phyloP scores from a whole-genome alignment of 1,140 invertebrate genomes.

The Elymnias hypermnestra region DNA sequence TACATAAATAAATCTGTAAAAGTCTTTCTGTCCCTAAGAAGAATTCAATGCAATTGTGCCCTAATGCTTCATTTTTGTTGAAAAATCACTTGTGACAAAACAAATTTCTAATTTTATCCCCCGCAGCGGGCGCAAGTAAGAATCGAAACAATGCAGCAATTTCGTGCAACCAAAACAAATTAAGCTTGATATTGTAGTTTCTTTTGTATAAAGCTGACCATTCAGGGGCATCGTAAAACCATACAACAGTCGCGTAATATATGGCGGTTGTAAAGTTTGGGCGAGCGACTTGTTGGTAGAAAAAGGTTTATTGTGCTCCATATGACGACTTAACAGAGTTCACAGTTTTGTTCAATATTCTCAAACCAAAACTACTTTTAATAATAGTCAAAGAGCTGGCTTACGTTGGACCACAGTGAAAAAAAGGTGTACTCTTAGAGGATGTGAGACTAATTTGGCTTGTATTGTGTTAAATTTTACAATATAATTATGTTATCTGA shows the following conservation, averaged over 20 bases:
- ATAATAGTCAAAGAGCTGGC: too few relatives aligned
- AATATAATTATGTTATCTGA: too few relatives aligned
- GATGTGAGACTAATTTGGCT: too few relatives aligned
- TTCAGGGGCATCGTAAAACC: slow-evolving; percentile 54
- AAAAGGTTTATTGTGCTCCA: slow-evolving; percentile 10
- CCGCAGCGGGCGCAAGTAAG: slow-evolving; percentile 28
- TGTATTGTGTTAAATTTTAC: too few relatives aligned
- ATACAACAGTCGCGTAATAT: slow-evolving; percentile 36
- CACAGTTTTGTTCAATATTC: background rate
- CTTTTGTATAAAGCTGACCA: slow-evolving; percentile 45
- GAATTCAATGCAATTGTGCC: background rate
- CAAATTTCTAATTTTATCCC: slow-evolving; percentile 31
- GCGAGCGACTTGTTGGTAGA: background rate
- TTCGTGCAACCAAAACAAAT: slow-evolving; percentile 67
- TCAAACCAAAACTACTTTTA: too few relatives aligned
- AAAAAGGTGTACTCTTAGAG: too few relatives aligned
- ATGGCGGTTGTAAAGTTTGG: slow-evolving; percentile 50
- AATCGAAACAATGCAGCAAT: slow-evolving; percentile 48
- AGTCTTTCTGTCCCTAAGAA: too few relatives aligned
- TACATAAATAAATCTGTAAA: too few relatives aligned
- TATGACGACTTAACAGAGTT: slow-evolving; percentile 9
- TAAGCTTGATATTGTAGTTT: slow-evolving; percentile 44
- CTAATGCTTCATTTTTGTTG: background rate
- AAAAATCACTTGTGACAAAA: slow-evolving; percentile 10
- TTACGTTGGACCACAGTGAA: too few relatives aligned